A percentile compares a stretch with the other conserved stretches of the same genome.
These are phyloP conservation scores for Drosophila hydei DNA, from an alignment of 1,140 invertebrate genomes.

Conservation along the genomic window DNA sequence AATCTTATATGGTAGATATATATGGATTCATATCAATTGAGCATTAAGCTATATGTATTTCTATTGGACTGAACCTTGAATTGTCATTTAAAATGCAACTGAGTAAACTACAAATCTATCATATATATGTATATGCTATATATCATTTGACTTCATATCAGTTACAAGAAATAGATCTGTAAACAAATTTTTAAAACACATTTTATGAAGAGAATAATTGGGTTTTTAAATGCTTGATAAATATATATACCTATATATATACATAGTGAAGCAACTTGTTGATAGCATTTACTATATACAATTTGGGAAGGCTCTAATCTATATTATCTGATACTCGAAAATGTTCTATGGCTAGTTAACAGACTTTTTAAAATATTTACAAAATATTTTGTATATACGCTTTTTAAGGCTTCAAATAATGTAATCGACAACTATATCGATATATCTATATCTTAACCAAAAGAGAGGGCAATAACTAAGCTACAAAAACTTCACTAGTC, in stretches of 20 bases:
- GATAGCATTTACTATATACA: slow-evolving; percentile 42
- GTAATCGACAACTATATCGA: slow-evolving; percentile 37
- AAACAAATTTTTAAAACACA: slow-evolving; percentile 40
- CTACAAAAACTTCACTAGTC: slow-evolving; percentile 66
- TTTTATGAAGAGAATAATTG: slow-evolving; percentile 30
- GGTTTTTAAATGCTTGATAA: slow-evolving; percentile 29
- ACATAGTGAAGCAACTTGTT: slow-evolving; percentile 27
- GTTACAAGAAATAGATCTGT: slow-evolving; percentile 31
- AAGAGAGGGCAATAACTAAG: slow-evolving; percentile 75
- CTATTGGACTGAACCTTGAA: slow-evolving; percentile 71
- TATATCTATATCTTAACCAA: slow-evolving; percentile 52
- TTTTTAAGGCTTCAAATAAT: slow-evolving; percentile 70
- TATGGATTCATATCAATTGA: slow-evolving; percentile 63
- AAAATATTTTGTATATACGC: slow-evolving; percentile 81
- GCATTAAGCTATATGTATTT: slow-evolving; percentile 53
- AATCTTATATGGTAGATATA: slow-evolving; percentile 25
- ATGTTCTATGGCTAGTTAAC: slow-evolving; percentile 57
- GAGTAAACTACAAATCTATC: slow-evolving; percentile 44
- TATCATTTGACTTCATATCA: slow-evolving; percentile 80
- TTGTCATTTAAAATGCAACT: slow-evolving; percentile 74
- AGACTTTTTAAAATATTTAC: slow-evolving; percentile 77
- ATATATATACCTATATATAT: slow-evolving; percentile 4
- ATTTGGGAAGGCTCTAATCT: slow-evolving; percentile 14
- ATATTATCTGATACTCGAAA: slow-evolving; percentile 29
- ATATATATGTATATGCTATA: slow-evolving; percentile 23